Conservation (phyloP, 2,888 invertebrate genomes). For the Eucera pruinosa region DNA sequence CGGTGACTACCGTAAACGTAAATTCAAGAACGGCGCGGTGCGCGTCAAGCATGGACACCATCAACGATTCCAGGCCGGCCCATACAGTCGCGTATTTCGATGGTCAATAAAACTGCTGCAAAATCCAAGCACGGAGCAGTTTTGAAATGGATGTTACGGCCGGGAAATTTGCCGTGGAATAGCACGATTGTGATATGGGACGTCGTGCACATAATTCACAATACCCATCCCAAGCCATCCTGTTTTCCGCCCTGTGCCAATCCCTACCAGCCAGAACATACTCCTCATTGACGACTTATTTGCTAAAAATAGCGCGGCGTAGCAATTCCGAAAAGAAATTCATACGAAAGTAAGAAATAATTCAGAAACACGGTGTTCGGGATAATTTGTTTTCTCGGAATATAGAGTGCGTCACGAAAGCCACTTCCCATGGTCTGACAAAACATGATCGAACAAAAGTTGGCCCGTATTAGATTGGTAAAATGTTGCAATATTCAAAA, state of each 20-base stretch:
- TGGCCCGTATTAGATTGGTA: no score
- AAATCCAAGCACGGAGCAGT: conserved; percentile 4
- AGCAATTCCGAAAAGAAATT: no score
- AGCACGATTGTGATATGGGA: conserved; percentile 1
- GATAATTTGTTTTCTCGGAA: no score
- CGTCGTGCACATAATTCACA: neutral
- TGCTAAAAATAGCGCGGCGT: no score
- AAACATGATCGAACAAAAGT: no score
- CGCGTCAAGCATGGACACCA: conserved; percentile 17
- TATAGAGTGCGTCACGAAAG: no score
- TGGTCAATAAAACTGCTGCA: conserved; percentile 9
- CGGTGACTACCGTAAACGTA: conserved; percentile 24
- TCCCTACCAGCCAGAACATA: no score
- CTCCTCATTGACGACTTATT: neutral
- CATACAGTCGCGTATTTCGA: neutral
- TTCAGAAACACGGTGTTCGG: no score
- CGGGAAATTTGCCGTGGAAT: conserved; percentile 14
- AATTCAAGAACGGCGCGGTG: conserved; percentile 25
- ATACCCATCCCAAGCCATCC: neutral
- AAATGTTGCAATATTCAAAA: no score
- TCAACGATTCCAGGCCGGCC: conserved; percentile 4
- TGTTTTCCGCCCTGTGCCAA: neutral
- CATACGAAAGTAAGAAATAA: no score
- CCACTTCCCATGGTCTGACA: no score
- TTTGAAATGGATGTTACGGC: conserved; percentile 9